Base-by-base conservation (phyloP, 2,113 vertebrate genomes). In the Candoia aspera region DNA sequence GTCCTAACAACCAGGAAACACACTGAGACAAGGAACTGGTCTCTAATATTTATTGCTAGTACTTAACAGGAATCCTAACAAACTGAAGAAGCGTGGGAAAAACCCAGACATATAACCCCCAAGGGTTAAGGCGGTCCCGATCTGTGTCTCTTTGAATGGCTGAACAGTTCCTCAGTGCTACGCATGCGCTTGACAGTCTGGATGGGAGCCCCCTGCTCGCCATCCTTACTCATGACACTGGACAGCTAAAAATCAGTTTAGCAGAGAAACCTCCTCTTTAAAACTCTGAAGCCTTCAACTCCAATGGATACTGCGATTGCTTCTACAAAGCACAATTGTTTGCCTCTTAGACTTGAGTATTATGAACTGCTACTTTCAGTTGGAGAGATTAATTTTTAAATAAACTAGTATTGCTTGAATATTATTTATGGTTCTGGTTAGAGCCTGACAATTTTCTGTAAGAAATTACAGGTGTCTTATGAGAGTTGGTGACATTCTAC, bases 381-480 rank as follows among this genome's bases (percentile, higher is more conserved):
- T 68, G 23, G 84, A 46, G 37, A 64, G 55, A 68, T 73, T 91
- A 87, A 73, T 55, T 68, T 87, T 91, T 73, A 91, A 91, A 68
- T 57, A 87, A 91, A 26, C 9, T 49, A n/a, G 4, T 84, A 55
- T 90, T 33, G 49, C 29, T 62, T 68, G 11, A 87, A 68, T 49
- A 55, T 73, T 73, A 64, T 68, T 68, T 73, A 46, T 57, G 37
- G 11, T 68, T 91, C 90, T 68, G 33, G 6, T n/a, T 54, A 37
- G 68, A 85, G 57, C 2, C n/a, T 62, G 58, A 62, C 6, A 59
- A 42, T 62, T 54, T 86, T 73, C 29, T 21, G 26, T 57, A 87
- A 91, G 55, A 86, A 91, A 87, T 87, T 60, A 24, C 53, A 42
- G 53, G 57, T 87, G 60, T 73, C 59, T 91, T n/a, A 13, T 60